Evolutionary conservation across 2,113 vertebrate genomes (phyloP), one percentile per base, ranked within the genome.

Genomic region (Porphyrio hochstetteri): DNA sequence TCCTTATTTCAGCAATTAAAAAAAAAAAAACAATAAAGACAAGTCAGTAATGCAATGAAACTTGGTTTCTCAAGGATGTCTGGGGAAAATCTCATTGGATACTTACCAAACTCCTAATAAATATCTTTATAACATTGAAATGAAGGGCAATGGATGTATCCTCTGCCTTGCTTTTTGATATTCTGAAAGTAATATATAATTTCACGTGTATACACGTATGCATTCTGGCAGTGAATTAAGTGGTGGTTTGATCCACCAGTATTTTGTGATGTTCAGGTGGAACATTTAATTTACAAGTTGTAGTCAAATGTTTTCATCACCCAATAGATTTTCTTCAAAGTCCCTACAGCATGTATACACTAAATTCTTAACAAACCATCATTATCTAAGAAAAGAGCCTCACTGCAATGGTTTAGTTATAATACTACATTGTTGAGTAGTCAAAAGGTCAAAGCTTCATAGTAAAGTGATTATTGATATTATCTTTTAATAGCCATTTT

Each of bases 301-400:
- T 24, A 64, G 5, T 5, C 64, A 21, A n/a, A 55, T 13, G 10
- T 44, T 85, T 88, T 77, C 8, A n/a, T 55, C 11, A 12, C 19
- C 79, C 1, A 0, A 1, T 23, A 9, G 15, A 10, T 53, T 76
- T 72, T 60, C 25, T 65, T 48, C 8, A 0, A 29, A 44, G 67
- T 65, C 31, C 59, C 5, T 65, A 29, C 44, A 48, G 59, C 36
- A 2, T 31, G 9, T 9, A 4, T 11, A 28, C 8, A 21, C 10
- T 24, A 48, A 53, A 76, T 44, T 65, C 33, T 61, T 57, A 31
- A 55, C 57, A 57, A 57, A 67, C n/a, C 1, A 5, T 56, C 35
- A 10, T 74, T 33, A n/a, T 20, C 28, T n/a, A 1, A 25, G 42
- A n/a, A 36, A 67, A 35, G n/a, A 72, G 10, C 27, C 50, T 44